Conservation (phyloP, 2,888 invertebrate species). For the Ennomos fuscantarius region DNA sequence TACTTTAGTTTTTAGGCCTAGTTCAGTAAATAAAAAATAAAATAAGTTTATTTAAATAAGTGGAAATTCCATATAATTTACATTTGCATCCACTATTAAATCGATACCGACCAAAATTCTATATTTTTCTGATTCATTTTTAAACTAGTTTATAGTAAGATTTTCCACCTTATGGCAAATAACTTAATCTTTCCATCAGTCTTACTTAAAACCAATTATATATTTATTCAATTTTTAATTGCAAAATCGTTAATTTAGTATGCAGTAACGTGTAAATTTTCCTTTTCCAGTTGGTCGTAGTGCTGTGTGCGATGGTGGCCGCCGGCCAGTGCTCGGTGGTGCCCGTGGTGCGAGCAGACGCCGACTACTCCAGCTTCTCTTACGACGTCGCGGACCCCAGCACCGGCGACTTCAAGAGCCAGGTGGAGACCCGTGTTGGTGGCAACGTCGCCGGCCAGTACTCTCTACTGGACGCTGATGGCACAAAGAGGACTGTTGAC, state of each 20-base stretch:
- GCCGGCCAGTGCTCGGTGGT: slow-evolving; percentile 66
- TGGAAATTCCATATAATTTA: too few relatives aligned
- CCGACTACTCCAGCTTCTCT: slow-evolving; percentile 73
- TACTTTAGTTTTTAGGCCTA: too few relatives aligned
- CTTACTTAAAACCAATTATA: not conserved
- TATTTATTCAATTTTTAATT: not conserved
- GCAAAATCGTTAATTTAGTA: too few relatives aligned
- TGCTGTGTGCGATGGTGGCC: slow-evolving; percentile 64
- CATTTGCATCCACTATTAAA: too few relatives aligned
- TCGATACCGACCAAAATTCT: too few relatives aligned
- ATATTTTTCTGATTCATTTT: too few relatives aligned
- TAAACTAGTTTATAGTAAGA: too few relatives aligned
- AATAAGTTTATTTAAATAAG: too few relatives aligned
- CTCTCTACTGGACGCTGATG: slow-evolving; percentile 82
- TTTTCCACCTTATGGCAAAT: too few relatives aligned
- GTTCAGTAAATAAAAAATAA: too few relatives aligned
- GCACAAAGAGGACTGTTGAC: slow-evolving; percentile 82
- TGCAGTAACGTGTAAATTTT: too few relatives aligned
- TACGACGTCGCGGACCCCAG: slow-evolving; percentile 83
- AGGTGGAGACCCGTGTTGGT: slow-evolving; percentile 78
- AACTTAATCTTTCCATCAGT: too few relatives aligned
- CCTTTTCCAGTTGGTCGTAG: slow-evolving; percentile 65
- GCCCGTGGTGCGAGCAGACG: slow-evolving; percentile 61
- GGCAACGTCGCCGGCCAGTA: slow-evolving; percentile 81
- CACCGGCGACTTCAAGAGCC: slow-evolving; percentile 85